These are phyloP conservation scores for Andrena minutula DNA, from an alignment of 2,888 invertebrate genomes.

Conservation along the genomic window DNA sequence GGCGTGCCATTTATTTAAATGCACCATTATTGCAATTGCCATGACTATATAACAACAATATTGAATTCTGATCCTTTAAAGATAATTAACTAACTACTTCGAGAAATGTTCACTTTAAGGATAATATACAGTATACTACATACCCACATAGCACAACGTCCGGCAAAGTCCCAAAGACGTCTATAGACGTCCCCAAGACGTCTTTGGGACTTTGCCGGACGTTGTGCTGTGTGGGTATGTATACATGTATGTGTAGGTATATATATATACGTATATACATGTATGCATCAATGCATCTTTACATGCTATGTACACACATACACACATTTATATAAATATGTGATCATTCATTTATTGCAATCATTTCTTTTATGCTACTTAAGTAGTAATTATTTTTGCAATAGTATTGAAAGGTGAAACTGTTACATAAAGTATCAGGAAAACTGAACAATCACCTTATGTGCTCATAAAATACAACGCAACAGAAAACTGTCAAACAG, in stretches of 20 bases:
- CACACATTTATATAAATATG: not conserved
- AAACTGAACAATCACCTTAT: not conserved
- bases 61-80: too few relatives aligned
- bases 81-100: too few relatives aligned
- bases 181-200: too few relatives aligned
- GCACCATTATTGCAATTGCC: not conserved
- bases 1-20: not conserved
- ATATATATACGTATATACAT: too few relatives aligned
- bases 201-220: too few relatives aligned
- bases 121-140: too few relatives aligned
- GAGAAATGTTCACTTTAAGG: too few relatives aligned
- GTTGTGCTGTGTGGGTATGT: too few relatives aligned
- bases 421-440: not conserved
- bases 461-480: not conserved
- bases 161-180: too few relatives aligned
- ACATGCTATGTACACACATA: not conserved
- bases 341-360: not conserved
- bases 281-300: not conserved
- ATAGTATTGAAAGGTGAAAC: not conserved
- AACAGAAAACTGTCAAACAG: constrained; percentile 4
- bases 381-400: constrained; percentile 6
- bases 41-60: not conserved
- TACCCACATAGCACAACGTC: too few relatives aligned
- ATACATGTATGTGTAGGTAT: too few relatives aligned
- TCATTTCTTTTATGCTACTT: not conserved